Evolutionary conservation across 2,797 vertebrate genomes (phyloP).

Genomic region (Anas capensis): DNA sequence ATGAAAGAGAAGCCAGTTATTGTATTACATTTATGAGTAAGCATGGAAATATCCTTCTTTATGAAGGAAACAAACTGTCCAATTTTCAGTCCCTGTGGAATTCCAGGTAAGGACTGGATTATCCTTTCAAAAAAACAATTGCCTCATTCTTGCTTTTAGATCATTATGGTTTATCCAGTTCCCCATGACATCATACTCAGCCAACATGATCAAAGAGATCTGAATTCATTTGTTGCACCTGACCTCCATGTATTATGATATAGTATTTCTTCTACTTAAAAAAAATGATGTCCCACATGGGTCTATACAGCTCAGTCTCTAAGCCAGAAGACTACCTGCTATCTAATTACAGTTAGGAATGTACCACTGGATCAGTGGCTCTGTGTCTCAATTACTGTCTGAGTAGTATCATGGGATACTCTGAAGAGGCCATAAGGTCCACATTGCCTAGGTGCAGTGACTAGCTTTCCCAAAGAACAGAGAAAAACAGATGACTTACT

Average conservation of each 20-base stretch:
- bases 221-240: slow-evolving; percentile 4
- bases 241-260: neutral
- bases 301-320: neutral
- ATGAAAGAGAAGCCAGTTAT: neutral
- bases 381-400: neutral
- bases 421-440: neutral
- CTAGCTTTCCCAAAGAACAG: neutral
- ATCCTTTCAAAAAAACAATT: neutral
- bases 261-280: slow-evolving; percentile 22
- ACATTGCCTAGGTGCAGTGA: neutral
- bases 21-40: neutral
- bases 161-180: neutral
- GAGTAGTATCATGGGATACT: neutral
- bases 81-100: neutral
- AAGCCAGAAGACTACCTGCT: slow-evolving; percentile 22
- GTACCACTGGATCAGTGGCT: neutral
- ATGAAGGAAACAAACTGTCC: neutral
- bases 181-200: neutral
- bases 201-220: slow-evolving; percentile 10
- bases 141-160: neutral
- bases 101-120: slow-evolving; percentile 1
- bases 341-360: slow-evolving; percentile 6
- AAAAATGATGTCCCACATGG: neutral
- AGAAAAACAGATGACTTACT: neutral
- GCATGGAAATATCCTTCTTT: neutral